Base-by-base conservation (phyloP, 1,140 invertebrate species). In the Fopius arisanus region DNA sequence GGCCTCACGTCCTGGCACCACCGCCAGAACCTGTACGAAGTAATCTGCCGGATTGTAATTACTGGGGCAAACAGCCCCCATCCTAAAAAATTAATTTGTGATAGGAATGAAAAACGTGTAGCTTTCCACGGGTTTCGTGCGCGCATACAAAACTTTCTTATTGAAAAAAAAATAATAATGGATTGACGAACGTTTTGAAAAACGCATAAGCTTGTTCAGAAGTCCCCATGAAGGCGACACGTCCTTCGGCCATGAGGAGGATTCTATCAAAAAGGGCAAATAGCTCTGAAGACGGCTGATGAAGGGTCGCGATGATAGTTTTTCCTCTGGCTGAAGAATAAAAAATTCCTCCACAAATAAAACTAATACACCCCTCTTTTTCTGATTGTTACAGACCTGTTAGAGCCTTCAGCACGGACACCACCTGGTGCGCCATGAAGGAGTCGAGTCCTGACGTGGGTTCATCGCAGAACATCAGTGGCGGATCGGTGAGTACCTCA, bases 1-100 rank as follows among this genome's bases (percentile, higher is more conserved):
- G 23, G 92, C 89, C 84, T 97, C 96, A 48, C 91, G 90, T 0
- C 93, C 94, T 0, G 96, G 96, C 19, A 95, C 91, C 0, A 98
- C 92, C 0, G 97, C 96, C 70, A 99, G 86, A 5, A 95, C 91
- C 82, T 96, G 93, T n/a, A 99, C 94, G 84, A 95, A 98, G 84
- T 96, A 97, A 87, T 99, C 97, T 0, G 96, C 97, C 7, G 97
- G 97, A 83, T 98, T 99, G 86, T 96, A 98, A 82, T 98, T 98
- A 2, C 88, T 91, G 0, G 94, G 94, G 86, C 94, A 95, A 0
- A 92, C 90, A 16, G 92, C 93, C 28, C 93, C 94, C 75, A 95
- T 85, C 31, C 94, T 95, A 71, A 43, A 59, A 73, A 78, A 16
- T 26, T 48, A 62, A 31, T 40, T 48, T 12, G 9, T 26, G 14